These are phyloP conservation scores for Calcarius lapponicus DNA, from an alignment of 2,797 vertebrate genomes.

Conservation along the genomic window DNA sequence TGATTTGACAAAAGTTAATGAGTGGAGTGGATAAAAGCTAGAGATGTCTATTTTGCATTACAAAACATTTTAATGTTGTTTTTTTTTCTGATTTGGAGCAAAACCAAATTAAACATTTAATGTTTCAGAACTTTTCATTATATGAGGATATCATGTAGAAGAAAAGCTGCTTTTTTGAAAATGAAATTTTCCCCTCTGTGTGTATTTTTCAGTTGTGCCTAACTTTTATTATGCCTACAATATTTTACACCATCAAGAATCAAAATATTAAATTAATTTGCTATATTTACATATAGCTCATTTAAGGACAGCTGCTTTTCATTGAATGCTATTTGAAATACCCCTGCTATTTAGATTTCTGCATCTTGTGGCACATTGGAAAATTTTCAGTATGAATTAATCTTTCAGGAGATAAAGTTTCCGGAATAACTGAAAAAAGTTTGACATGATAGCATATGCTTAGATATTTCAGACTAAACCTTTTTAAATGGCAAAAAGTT, in stretches of 20 bases:
- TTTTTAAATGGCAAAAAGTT: neutral
- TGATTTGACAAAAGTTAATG: slow-evolving; percentile 59
- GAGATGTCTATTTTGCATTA: slow-evolving; percentile 55
- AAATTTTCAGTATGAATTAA: neutral
- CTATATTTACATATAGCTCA: neutral
- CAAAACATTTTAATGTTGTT: slow-evolving; percentile 6
- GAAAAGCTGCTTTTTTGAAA: neutral
- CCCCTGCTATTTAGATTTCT: neutral
- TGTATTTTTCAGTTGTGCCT: slow-evolving; percentile 17
- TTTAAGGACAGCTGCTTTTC: slow-evolving; percentile 38
- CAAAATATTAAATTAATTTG: slow-evolving; percentile 36
- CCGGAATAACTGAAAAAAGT: neutral
- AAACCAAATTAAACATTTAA: slow-evolving; percentile 45
- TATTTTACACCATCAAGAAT: neutral
- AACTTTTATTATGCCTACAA: neutral
- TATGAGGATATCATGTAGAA: neutral
- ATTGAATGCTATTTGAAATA: neutral
- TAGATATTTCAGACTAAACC: neutral
- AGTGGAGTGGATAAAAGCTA: slow-evolving; percentile 42
- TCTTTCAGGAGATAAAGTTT: neutral
- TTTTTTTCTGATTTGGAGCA: slow-evolving; percentile 17
- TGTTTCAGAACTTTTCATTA: slow-evolving; percentile 41
- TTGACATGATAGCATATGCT: neutral
- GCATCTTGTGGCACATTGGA: neutral
- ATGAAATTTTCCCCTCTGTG: neutral